Evolutionary conservation across 2,797 vertebrate genomes (phyloP).

Genomic region (Luscinia luscinia): DNA sequence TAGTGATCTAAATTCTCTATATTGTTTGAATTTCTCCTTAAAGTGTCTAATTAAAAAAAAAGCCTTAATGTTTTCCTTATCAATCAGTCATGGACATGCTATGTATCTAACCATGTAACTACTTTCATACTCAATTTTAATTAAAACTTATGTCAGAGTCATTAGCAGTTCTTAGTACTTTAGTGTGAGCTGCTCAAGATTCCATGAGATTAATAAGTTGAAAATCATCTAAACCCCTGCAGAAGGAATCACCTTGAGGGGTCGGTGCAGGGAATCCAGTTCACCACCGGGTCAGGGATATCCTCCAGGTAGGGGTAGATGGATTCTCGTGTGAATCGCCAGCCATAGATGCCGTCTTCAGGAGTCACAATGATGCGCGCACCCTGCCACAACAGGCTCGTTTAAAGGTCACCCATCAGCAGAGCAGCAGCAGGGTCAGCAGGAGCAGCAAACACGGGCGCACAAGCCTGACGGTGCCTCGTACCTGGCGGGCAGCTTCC

Average conservation of each 20-base stretch:
- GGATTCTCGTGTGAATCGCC: constrained; percentile 68
- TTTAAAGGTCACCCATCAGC: not conserved
- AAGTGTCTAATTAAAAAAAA: not conserved
- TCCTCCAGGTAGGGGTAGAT: constrained; percentile 76
- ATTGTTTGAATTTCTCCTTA: not conserved
- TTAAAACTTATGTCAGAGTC: not conserved
- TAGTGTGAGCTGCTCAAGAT: not conserved
- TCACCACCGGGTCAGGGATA: constrained; percentile 64
- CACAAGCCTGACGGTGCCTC: not conserved
- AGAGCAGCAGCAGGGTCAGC: not conserved
- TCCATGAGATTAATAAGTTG: not conserved
- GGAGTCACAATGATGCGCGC: constrained; percentile 76
- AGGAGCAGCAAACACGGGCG: not conserved
- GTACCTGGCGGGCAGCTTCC: constrained; percentile 68
- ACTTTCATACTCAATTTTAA: not conserved
- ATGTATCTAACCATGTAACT: not conserved
- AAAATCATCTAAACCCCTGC: not conserved
- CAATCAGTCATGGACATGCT: not conserved
- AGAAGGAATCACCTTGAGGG: constrained; percentile 66
- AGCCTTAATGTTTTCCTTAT: not conserved
- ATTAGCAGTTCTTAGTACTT: not conserved
- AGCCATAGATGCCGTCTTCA: constrained; percentile 77
- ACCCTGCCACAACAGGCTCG: constrained; percentile 53
- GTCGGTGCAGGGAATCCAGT: constrained; percentile 54
- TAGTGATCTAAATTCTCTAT: not conserved